Percentiles rank a stretch among this genome's conserved stretches.
phyloP scores from a whole-genome alignment of 2,797 vertebrate genomes.

The Fringilla coelebs region DNA sequence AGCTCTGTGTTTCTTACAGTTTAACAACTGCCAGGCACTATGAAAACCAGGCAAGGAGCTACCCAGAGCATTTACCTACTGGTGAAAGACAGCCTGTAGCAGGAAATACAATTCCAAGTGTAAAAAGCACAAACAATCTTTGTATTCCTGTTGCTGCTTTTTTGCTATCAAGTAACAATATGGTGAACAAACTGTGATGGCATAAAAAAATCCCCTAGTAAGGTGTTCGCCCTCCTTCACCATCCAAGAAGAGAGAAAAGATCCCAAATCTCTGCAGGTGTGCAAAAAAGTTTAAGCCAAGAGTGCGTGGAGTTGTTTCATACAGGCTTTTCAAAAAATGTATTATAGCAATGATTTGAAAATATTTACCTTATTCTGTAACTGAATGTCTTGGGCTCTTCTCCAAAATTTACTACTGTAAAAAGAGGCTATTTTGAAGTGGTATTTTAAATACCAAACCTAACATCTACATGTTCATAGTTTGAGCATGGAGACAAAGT shows the following conservation, averaged over 20 bases:
- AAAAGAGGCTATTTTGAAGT: background rate
- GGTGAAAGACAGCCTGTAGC: background rate
- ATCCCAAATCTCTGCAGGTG: background rate
- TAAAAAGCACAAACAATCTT: background rate
- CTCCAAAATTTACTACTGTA: background rate
- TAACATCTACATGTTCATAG: background rate
- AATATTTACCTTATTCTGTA: background rate
- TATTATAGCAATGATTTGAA: background rate
- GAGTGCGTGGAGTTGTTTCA: background rate
- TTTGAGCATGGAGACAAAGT: background rate
- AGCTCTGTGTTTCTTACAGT: background rate
- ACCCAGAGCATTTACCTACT: background rate
- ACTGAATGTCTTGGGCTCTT: background rate
- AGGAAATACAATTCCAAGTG: background rate
- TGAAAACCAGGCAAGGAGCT: background rate
- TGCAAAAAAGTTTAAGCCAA: background rate
- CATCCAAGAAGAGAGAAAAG: background rate
- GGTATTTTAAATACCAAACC: background rate
- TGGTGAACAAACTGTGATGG: background rate
- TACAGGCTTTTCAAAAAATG: fast-evolving
- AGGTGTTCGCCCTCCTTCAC: background rate
- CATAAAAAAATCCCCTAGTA: background rate
- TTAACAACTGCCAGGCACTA: background rate
- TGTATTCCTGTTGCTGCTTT: background rate
- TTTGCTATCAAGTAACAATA: background rate